Evolutionary conservation across 2,113 vertebrate genomes (phyloP), one percentile per base, ranked within the genome.

Genomic region (Paraplagusia blochii): DNA sequence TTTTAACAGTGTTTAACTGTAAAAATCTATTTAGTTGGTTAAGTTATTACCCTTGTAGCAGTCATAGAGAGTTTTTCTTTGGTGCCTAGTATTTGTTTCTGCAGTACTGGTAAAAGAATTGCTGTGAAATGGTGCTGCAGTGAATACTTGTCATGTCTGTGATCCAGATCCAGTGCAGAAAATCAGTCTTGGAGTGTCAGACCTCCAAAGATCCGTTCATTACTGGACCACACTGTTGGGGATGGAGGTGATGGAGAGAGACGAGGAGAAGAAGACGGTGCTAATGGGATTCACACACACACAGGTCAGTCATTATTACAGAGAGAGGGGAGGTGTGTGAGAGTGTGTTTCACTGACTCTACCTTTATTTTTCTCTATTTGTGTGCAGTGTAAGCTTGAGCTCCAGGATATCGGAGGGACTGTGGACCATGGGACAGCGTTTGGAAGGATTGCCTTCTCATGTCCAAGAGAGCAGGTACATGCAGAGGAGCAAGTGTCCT

Each of bases 401-500:
- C 82, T 99, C 11, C 79, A 74, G 39, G 79, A 88, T 8, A 79
- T 95, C 0, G 67, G 81, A 1, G 88, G 84, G 44, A 15, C 69
- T 0, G 90, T 99, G 50, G 91, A 97, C 61, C 97, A 97, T 7
- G 94, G 90, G 18, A 92, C 95, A 8, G 95, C 95, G 0, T 99
- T 95, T 69, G 97, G 97, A 4, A 90, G 97, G 61, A 93, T 99
- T 11, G 97, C 97, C 6, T 98, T 98, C 81, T 94, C 97, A 76
- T 98, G 95, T 39, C 92, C 94, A 4, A 84, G 90, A 35, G 92
- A 93, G 13, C 92, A 98, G 90, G 97, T 96, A 66, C 67, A 4
- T 45, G 8, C 17, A 29, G 22, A 29, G 22, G 6, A 29, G 22
- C 3, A 29, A 29, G 22, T 29, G 22, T 29, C 22, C 3, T 29